Conservation (phyloP, 2,888 invertebrate genomes). For the Catocala nupta region DNA sequence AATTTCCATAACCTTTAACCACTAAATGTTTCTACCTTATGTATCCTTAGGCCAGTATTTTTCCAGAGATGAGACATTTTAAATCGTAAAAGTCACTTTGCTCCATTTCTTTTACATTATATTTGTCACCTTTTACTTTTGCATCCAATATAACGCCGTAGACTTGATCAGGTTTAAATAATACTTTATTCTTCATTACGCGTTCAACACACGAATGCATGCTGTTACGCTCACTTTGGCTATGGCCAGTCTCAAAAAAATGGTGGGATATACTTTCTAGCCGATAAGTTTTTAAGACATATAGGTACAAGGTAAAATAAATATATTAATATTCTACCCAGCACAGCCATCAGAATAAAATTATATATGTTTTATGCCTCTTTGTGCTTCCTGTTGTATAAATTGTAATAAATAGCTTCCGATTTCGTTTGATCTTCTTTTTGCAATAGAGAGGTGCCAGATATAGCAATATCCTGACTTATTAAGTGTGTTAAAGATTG, state of each 20-base stretch:
- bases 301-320: background rate
- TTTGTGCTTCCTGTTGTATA: background rate
- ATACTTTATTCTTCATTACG: constrained; percentile 1
- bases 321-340: constrained; percentile 4
- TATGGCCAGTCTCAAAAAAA: background rate
- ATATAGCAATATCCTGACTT: constrained; percentile 35
- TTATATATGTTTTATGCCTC: constrained; percentile 10
- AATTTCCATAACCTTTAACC: background rate
- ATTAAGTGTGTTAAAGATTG: constrained; percentile 11
- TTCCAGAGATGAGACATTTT: rapidly evolving
- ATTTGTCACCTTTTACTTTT: background rate
- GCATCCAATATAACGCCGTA: background rate
- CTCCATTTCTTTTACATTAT: background rate
- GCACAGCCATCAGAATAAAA: constrained; percentile 29
- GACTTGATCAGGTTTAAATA: background rate
- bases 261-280: too few relatives aligned
- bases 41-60: background rate
- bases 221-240: background rate
- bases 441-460: constrained; percentile 43
- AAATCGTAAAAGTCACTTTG: too few relatives aligned
- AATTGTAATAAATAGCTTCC: constrained; percentile 5
- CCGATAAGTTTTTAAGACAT: background rate
- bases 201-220: background rate
- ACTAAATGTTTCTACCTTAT: background rate
- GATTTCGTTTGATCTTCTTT: constrained; percentile 33